Conservation (phyloP, 2,113 vertebrate species). For the Siniperca knerii region DNA sequence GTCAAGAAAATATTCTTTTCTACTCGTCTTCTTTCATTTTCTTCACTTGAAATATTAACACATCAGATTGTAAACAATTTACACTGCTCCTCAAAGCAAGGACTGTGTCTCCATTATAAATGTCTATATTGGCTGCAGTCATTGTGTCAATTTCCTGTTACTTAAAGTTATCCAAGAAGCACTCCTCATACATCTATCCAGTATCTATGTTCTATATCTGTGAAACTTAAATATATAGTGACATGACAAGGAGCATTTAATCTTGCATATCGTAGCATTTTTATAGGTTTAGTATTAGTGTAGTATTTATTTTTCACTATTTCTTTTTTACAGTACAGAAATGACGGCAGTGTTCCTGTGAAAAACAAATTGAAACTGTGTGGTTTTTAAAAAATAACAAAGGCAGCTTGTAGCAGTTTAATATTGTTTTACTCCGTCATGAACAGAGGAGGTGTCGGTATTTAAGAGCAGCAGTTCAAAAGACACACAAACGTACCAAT, state of each 20-base stretch:
- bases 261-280: not conserved
- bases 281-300: not conserved
- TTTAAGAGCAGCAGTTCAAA: conserved; percentile 34
- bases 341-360: not conserved
- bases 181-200: too few species aligned
- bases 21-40: conserved; percentile 14
- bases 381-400: not conserved
- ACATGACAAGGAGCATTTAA: not conserved
- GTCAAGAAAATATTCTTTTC: not conserved
- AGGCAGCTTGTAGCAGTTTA: conserved; percentile 6
- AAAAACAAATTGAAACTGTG: not conserved
- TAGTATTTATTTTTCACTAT: not conserved
- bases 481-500: conserved; percentile 20
- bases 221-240: not conserved
- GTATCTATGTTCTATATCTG: not conserved
- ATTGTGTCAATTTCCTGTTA: not conserved
- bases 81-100: not conserved
- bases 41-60: not conserved
- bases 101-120: not conserved
- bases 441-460: conserved; percentile 15
- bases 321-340: not conserved
- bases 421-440: conserved; percentile 36
- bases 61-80: not conserved
- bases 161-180: not conserved
- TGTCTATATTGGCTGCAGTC: not conserved